These are phyloP conservation scores for Pinctada fucata DNA, from an alignment of 2,888 invertebrate species.

Conservation along the genomic window DNA sequence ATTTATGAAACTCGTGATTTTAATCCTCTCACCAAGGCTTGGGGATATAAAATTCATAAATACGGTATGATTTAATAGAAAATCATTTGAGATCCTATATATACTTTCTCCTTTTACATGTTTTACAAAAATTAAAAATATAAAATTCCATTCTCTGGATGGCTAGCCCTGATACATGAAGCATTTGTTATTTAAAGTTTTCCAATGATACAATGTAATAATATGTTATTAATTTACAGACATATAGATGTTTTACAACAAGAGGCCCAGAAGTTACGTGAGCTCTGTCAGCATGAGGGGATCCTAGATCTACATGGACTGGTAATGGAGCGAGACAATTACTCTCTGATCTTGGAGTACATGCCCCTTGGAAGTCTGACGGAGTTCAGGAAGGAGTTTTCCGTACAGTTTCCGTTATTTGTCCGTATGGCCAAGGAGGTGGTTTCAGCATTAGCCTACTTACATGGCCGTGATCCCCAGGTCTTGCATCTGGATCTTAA, in stretches of 20 bases:
- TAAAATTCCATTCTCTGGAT: no score
- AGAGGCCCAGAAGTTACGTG: slow-evolving; percentile 49
- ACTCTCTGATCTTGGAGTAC: slow-evolving; percentile 58
- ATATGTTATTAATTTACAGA: slow-evolving; percentile 28
- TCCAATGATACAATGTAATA: background rate
- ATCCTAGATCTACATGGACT: slow-evolving; percentile 54
- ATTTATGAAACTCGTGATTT: no score
- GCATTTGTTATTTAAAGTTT: background rate
- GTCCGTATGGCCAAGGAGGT: slow-evolving; percentile 52
- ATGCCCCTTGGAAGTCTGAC: slow-evolving; percentile 55
- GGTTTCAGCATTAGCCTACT: slow-evolving; percentile 55
- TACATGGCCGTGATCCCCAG: slow-evolving; percentile 54
- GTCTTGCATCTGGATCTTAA: slow-evolving; percentile 65
- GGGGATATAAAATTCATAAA: no score
- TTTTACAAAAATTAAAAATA: no score
- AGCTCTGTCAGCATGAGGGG: slow-evolving; percentile 42
- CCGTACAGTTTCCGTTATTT: slow-evolving; percentile 46
- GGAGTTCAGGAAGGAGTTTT: slow-evolving; percentile 48
- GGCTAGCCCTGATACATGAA: no score
- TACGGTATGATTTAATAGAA: no score
- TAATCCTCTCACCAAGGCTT: no score
- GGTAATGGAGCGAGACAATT: slow-evolving; percentile 50
- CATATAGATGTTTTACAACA: slow-evolving; percentile 39
- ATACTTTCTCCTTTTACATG: no score
- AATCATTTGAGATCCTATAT: no score